These are phyloP conservation scores for Nomada fabriciana DNA, from an alignment of 2,888 invertebrate species.

Conservation along the genomic window DNA sequence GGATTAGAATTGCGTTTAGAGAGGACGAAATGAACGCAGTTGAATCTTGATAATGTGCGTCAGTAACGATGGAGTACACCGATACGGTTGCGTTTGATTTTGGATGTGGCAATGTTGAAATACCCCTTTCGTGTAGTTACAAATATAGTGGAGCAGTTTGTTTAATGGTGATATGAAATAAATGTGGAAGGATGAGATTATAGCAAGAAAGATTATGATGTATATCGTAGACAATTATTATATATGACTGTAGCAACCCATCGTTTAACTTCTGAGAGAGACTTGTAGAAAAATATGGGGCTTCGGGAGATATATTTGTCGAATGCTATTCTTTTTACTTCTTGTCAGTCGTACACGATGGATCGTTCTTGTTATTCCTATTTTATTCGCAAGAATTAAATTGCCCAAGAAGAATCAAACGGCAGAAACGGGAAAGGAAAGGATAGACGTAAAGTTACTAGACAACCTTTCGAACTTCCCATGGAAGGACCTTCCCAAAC, in stretches of 20 bases:
- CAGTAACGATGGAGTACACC: constrained; percentile 1
- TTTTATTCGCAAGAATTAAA: not conserved
- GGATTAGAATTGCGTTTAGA: constrained; percentile 49
- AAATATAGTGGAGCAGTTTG: too few species aligned
- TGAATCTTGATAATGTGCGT: constrained; percentile 26
- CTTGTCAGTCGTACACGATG: too few species aligned
- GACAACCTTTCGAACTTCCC: constrained; percentile 47
- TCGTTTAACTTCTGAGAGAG: too few species aligned
- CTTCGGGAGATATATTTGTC: too few species aligned
- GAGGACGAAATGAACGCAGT: constrained; percentile 48
- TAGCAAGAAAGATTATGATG: too few species aligned
- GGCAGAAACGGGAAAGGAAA: not conserved
- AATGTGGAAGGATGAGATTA: too few species aligned
- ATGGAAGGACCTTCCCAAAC: constrained; percentile 32
- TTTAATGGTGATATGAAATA: too few species aligned
- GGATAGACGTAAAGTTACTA: constrained; percentile 9
- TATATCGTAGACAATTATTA: too few species aligned
- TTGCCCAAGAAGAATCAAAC: not conserved
- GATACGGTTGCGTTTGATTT: not conserved
- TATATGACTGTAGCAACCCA: too few species aligned
- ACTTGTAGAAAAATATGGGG: too few species aligned
- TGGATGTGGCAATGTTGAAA: not conserved
- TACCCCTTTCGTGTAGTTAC: not conserved
- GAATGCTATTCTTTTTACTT: too few species aligned
- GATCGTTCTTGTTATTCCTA: too few species aligned